A percentile compares a stretch with the other conserved stretches of the same genome.
Evolutionary conservation across 2,113 vertebrate species (phyloP).

Genomic region (Scytalopus superciliaris): DNA sequence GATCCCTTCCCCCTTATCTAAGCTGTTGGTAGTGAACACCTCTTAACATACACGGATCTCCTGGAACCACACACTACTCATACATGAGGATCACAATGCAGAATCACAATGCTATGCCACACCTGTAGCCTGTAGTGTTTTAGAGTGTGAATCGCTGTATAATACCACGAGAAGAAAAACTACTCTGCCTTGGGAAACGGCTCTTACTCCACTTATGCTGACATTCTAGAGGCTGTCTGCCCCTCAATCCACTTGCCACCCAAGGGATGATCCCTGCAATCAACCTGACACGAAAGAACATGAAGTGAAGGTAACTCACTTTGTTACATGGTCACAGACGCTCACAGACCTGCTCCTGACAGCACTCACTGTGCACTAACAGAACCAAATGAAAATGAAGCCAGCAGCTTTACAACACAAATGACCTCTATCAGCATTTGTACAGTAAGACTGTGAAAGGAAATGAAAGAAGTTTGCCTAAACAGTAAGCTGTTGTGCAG

Average conservation of each 20-base stretch:
- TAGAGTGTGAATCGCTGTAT: not conserved
- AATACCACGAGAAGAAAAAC: not conserved
- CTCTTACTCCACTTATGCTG: not conserved
- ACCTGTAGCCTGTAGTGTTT: not conserved
- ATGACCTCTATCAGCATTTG: not conserved
- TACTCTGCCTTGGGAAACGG: not conserved
- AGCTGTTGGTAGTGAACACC: not conserved
- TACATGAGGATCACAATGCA: not conserved
- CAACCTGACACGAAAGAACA: not conserved
- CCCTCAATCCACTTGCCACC: not conserved
- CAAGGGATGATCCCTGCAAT: not conserved
- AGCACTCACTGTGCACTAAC: not conserved
- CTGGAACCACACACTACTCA: not conserved
- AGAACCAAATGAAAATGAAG: not conserved
- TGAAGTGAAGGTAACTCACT: not conserved
- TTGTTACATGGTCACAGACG: accelerated
- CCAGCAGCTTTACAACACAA: not conserved
- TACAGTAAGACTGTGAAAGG: not conserved
- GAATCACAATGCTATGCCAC: too few species aligned
- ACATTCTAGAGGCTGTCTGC: not conserved
- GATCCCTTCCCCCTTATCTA: accelerated
- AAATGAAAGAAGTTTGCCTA: not conserved
- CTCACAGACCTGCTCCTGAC: not conserved
- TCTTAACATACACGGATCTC: not conserved
- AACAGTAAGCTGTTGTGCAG: accelerated